Conservation (phyloP, 2,797 vertebrate genomes). For the Poeciliopsis infans region DNA sequence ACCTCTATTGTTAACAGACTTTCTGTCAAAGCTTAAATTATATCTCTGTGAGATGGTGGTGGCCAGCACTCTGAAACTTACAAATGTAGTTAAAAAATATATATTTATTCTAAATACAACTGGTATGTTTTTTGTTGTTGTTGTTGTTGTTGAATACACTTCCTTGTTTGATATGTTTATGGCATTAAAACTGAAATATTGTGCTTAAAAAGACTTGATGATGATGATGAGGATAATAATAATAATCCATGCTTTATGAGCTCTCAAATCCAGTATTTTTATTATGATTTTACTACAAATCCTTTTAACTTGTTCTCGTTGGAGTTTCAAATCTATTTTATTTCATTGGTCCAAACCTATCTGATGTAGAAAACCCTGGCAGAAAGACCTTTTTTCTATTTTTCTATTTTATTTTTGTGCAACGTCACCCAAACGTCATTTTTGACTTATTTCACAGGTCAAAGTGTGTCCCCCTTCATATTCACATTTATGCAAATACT, state of each 20-base stretch:
- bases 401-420: not conserved
- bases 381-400: not conserved
- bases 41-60: not conserved
- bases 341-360: not conserved
- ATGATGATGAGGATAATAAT: not conserved
- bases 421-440: not conserved
- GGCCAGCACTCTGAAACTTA: not conserved
- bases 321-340: not conserved
- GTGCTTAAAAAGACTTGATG: not conserved
- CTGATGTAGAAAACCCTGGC: no score
- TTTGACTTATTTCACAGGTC: not conserved
- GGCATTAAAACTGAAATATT: not conserved
- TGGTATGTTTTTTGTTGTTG: not conserved
- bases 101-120: not conserved
- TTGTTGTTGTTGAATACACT: not conserved
- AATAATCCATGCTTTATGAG: not conserved
- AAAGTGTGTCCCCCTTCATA: not conserved
- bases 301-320: not conserved
- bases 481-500: not conserved
- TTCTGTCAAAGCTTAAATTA: not conserved
- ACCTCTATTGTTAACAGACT: not conserved
- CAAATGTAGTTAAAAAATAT: no score
- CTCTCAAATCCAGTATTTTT: not conserved
- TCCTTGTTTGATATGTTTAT: not conserved
- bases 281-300: not conserved